Conservation (phyloP, 2,113 vertebrate species). For the Sorex fumeus region DNA sequence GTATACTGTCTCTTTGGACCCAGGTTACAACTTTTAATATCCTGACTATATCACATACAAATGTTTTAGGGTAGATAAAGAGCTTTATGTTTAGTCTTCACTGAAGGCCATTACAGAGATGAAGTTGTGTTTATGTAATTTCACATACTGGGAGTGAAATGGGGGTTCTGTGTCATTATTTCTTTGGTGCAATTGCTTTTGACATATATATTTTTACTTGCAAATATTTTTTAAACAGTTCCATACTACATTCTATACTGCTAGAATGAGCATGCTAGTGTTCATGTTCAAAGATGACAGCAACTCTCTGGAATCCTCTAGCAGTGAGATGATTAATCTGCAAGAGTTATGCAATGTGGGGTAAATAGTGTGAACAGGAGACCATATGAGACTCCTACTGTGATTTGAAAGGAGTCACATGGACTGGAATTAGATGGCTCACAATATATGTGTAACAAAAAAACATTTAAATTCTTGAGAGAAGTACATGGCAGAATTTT, state of each 20-base stretch:
- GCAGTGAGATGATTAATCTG: not conserved
- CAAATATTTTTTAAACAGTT: not conserved
- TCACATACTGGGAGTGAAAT: not conserved
- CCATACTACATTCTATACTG: not conserved
- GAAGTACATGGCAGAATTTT: not conserved
- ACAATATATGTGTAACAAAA: not conserved
- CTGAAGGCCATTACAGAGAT: not conserved
- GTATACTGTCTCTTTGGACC: too few species aligned
- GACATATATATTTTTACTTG: slow-evolving; percentile 35
- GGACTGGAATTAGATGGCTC: not conserved
- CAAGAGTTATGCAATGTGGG: not conserved
- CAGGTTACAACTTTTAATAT: not conserved
- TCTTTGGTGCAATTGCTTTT: slow-evolving; percentile 24
- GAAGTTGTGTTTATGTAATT: not conserved
- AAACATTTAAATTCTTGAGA: not conserved
- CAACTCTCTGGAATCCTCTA: not conserved
- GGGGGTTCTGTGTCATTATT: not conserved
- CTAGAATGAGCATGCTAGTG: too few species aligned
- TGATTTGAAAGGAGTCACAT: not conserved
- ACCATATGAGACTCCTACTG: not conserved
- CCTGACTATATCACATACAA: not conserved
- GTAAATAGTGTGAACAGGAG: not conserved
- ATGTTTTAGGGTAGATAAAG: not conserved
- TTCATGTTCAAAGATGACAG: not conserved
- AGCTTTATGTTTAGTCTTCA: not conserved